Percentiles rank a stretch among this genome's conserved stretches.
These are phyloP conservation scores for Tringa solitaria DNA, from an alignment of 2,113 vertebrate species.

Conservation along the genomic window DNA sequence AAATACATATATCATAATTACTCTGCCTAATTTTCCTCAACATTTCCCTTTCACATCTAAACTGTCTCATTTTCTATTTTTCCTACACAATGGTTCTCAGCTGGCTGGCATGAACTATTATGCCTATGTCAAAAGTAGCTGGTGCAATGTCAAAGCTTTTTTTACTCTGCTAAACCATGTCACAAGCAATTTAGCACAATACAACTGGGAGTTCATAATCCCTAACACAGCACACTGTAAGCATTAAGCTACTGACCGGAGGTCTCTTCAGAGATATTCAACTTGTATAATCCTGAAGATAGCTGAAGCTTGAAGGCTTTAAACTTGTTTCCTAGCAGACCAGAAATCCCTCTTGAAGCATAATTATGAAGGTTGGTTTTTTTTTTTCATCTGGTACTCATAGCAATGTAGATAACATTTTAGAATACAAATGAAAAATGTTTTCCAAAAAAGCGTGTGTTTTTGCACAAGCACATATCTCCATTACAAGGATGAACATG, in stretches of 20 bases:
- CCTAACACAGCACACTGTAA: neutral
- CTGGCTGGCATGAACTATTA: neutral
- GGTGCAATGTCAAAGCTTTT: neutral
- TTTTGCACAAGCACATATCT: neutral
- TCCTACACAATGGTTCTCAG: neutral
- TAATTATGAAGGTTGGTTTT: neutral
- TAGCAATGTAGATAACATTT: neutral
- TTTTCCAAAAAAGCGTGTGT: fast-evolving
- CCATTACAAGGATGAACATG: neutral
- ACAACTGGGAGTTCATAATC: neutral
- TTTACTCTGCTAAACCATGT: neutral
- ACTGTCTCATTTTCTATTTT: neutral
- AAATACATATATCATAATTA: constrained; percentile 6
- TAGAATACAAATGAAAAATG: neutral
- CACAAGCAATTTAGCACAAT: neutral
- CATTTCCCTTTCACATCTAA: neutral
- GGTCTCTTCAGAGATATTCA: neutral
- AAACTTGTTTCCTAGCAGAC: neutral
- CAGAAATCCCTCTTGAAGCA: neutral
- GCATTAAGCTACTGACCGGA: neutral
- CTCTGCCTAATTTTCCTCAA: neutral
- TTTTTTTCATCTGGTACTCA: neutral
- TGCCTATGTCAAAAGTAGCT: neutral
- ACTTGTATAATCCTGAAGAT: neutral
- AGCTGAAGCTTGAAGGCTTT: neutral